Conservation (phyloP, 2,888 invertebrate species). For the Congeria kusceri region DNA sequence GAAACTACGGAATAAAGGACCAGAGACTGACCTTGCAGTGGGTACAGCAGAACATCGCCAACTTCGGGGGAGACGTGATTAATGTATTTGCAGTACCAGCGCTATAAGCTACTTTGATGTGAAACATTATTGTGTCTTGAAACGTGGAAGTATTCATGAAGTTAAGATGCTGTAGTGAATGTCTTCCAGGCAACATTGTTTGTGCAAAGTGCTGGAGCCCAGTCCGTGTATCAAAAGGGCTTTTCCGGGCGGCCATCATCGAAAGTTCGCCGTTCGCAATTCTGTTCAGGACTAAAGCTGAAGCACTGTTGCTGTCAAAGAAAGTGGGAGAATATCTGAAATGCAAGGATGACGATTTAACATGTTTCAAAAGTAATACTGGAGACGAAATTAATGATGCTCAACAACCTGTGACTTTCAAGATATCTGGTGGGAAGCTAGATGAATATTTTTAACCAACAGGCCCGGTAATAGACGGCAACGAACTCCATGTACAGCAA, state of each 20-base stretch:
- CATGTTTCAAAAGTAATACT: slow-evolving; percentile 67
- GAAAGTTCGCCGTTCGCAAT: slow-evolving; percentile 70
- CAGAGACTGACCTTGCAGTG: slow-evolving; percentile 68
- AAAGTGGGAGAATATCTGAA: slow-evolving; percentile 54
- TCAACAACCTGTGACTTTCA: slow-evolving; percentile 55
- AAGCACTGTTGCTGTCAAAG: slow-evolving; percentile 65
- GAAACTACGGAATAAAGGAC: slow-evolving; percentile 74
- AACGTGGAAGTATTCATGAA: too few species aligned
- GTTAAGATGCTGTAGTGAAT: too few species aligned
- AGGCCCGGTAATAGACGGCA: slow-evolving; percentile 77
- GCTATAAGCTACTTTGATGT: too few species aligned
- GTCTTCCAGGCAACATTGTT: slow-evolving; percentile 72
- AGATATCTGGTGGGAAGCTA: slow-evolving; percentile 71
- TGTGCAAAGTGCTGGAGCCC: slow-evolving; percentile 76
- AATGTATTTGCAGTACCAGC: too few species aligned
- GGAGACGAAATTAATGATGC: slow-evolving; percentile 70
- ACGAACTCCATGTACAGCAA: slow-evolving; percentile 66
- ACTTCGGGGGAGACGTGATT: slow-evolving; percentile 61
- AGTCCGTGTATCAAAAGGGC: slow-evolving; percentile 62
- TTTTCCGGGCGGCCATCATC: slow-evolving; percentile 67
- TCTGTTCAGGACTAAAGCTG: slow-evolving; percentile 66
- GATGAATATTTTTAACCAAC: slow-evolving; percentile 77
- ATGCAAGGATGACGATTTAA: slow-evolving; percentile 61
- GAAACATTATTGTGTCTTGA: too few species aligned
- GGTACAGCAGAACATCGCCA: slow-evolving; percentile 63